Evolutionary conservation across 2,113 vertebrate genomes (phyloP).

Genomic region (Melanostigma gelatinosum): DNA sequence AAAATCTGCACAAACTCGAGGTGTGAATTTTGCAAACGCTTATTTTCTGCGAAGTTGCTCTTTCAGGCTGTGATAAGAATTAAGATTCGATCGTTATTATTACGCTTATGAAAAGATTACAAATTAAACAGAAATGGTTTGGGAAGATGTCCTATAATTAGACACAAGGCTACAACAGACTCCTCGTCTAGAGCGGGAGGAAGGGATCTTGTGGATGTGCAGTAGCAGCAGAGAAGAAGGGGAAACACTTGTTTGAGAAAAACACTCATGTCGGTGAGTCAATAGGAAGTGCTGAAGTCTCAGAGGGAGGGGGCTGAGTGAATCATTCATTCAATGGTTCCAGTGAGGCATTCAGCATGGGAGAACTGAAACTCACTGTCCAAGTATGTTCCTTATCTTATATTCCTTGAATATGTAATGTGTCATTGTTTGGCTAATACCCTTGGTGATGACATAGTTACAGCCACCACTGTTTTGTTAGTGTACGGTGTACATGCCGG

Average conservation of each 20-base stretch:
- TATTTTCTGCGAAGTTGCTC: conserved; percentile 9
- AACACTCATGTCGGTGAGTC: conserved; percentile 51
- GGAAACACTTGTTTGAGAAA: conserved; percentile 59
- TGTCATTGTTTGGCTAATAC: background rate
- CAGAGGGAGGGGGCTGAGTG: conserved; percentile 43
- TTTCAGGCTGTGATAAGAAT: conserved; percentile 19
- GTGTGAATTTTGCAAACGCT: background rate
- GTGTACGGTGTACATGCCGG: background rate
- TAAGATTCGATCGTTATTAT: conserved; percentile 19
- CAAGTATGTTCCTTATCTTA: background rate
- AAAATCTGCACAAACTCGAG: background rate
- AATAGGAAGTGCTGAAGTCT: conserved; percentile 65
- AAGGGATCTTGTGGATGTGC: conserved; percentile 44
- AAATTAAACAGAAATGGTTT: conserved; percentile 27
- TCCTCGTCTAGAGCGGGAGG: conserved; percentile 45
- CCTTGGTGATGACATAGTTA: background rate
- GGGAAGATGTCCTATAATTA: conserved; percentile 34
- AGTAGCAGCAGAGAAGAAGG: conserved; percentile 58
- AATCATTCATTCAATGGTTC: conserved; percentile 38
- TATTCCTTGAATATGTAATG: background rate
- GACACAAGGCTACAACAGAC: background rate
- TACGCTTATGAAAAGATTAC: background rate
- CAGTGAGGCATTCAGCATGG: conserved; percentile 32
- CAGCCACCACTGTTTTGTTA: background rate
- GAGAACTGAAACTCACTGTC: conserved; percentile 8